Percentiles rank a stretch among this genome's conserved stretches.
Conservation (phyloP, 2,888 invertebrate species). For the Heteropelma amictum region DNA sequence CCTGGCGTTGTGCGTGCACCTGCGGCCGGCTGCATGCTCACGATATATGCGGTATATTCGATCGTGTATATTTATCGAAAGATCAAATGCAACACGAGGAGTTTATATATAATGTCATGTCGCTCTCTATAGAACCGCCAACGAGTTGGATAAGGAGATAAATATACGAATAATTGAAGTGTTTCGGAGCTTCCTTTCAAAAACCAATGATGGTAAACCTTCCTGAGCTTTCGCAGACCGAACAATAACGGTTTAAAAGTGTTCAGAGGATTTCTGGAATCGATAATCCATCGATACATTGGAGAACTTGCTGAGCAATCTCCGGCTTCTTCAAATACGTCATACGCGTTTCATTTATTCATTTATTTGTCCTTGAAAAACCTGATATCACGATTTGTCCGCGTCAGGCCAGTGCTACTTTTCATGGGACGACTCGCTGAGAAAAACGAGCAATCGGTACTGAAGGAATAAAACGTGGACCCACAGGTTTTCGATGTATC, state of each 20-base stretch:
- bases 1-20: constrained; percentile 63
- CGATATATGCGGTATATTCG: constrained; percentile 28
- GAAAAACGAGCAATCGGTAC: constrained; percentile 24
- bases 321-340: too few species aligned
- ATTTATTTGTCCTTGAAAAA: too few species aligned
- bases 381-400: not conserved
- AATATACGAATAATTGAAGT: constrained; percentile 32
- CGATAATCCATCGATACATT: too few species aligned
- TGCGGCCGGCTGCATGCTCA: constrained; percentile 71
- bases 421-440: constrained; percentile 7
- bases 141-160: constrained; percentile 18
- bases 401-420: not conserved
- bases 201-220: not conserved
- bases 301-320: too few species aligned
- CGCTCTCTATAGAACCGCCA: constrained; percentile 13
- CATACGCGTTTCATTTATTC: too few species aligned
- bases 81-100: constrained; percentile 43
- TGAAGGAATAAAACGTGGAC: constrained; percentile 22
- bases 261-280: too few species aligned
- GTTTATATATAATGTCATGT: constrained; percentile 20
- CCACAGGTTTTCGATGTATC: constrained; percentile 24
- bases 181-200: not conserved
- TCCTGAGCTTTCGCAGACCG: too few species aligned
- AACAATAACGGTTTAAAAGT: too few species aligned
- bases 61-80: constrained; percentile 52